These are phyloP conservation scores for Paramisgurnus dabryanus DNA, from an alignment of 2,113 vertebrate genomes.

Conservation along the genomic window DNA sequence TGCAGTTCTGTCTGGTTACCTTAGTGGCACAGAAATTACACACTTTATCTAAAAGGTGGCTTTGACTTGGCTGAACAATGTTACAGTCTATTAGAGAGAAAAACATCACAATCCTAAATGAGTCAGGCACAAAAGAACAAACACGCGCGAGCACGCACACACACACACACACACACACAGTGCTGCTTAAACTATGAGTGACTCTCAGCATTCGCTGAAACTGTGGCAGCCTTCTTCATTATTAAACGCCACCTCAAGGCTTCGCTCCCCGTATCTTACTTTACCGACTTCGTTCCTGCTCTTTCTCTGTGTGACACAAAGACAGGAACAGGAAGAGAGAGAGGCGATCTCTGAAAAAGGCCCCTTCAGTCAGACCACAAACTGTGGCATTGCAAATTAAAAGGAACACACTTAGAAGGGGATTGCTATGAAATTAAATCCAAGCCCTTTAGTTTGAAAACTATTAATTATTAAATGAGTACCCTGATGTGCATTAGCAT, in stretches of 20 bases:
- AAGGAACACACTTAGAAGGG: background rate
- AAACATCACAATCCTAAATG: conserved; percentile 15
- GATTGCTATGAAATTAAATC: conserved; percentile 9
- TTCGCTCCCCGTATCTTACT: background rate
- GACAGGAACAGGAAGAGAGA: conserved; percentile 15
- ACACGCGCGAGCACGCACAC: background rate
- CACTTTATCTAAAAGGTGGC: background rate
- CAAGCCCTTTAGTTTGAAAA: conserved; percentile 5
- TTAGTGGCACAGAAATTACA: too few species aligned
- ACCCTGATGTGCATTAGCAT: conserved; percentile 17
- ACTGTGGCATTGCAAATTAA: conserved; percentile 20
- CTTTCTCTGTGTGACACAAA: conserved; percentile 29
- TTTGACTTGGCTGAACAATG: conserved; percentile 23
- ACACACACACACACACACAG: background rate
- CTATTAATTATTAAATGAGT: conserved; percentile 29
- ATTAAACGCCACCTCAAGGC: conserved; percentile 49
- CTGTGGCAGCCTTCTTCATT: conserved; percentile 50
- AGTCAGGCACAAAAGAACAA: background rate
- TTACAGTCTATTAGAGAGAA: background rate
- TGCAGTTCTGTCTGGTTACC: too few species aligned
- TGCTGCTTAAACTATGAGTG: conserved; percentile 56
- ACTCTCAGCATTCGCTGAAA: conserved; percentile 59
- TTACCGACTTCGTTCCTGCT: background rate
- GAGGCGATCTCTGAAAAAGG: conserved; percentile 5
- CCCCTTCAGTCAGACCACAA: conserved; percentile 16